Evolutionary conservation across 2,888 invertebrate genomes (phyloP), one percentile per base, ranked within the genome.

Genomic region (Apamea epomidion): DNA sequence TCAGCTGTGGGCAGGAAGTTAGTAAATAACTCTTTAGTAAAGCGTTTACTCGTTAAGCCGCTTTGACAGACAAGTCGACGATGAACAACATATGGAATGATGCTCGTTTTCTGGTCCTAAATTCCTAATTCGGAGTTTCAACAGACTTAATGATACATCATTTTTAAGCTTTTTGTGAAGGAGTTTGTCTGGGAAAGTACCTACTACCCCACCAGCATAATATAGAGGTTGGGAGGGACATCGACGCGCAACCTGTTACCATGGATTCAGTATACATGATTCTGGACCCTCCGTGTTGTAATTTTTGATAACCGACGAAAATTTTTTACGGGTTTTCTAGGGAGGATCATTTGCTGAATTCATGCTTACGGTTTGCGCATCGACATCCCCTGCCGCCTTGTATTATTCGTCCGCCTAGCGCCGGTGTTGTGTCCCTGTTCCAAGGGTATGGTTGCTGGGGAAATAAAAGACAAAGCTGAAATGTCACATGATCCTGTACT

Each of bases 1-100:
- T 85, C 81, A 84, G 65, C 48, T 48, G 72, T 60, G 54, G 37
- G 16, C 85, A 75, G 82, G 82, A 82, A 82, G 62, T 70, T 70
- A 25, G 75, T 78, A 74, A 78, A 32, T 72, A 81, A 51, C 51
- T 78, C 64, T 64, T 74, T 81, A 74, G 60, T 45, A 64, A 45
- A 37, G 42, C 37, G 68, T n/a, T 67, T 58, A 54, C 64, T 62
- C 21, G 74, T 37, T 81, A 74, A 81, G 25, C 74, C 25, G 60
- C 6, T 45, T 29, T 58, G 68, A 54, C 37, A 81, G 60, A 62
- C 81, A 25, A 42, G 29, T 68, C 21, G n/a, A n/a, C 12, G 16
- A 60, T 68, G 18, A 80, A 14, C 42, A 18, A 45, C 3, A 32
- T 3, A 4, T n/a, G 62, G n/a, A 51, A 54, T 70, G 25, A 70